Evolutionary conservation across 1,140 invertebrate species (phyloP).

Genomic region (Penaeus vannamei): DNA sequence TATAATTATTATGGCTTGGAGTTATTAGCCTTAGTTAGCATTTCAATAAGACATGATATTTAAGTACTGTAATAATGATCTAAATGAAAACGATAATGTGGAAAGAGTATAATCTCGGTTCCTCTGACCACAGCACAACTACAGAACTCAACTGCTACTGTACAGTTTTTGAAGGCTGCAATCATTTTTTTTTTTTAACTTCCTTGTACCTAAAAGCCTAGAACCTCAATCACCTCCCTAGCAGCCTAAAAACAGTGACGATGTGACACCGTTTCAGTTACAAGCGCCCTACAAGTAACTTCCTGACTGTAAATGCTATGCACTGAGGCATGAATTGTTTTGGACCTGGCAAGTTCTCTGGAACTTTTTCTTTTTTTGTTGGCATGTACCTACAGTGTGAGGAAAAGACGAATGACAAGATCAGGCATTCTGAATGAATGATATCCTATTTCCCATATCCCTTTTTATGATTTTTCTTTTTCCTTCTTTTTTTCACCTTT

Average conservation of each 20-base stretch:
- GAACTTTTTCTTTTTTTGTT: background rate
- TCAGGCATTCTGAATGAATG: background rate
- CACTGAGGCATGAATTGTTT: background rate
- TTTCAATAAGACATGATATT: too few relatives aligned
- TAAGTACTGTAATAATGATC: too few relatives aligned
- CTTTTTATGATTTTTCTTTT: background rate
- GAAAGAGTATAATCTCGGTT: too few relatives aligned
- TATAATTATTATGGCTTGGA: too few relatives aligned
- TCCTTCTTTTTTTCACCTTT: constrained; percentile 6
- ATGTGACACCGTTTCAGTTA: background rate
- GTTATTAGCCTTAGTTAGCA: too few relatives aligned
- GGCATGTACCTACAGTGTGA: constrained; percentile 19
- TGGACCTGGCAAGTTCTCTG: background rate
- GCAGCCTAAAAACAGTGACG: constrained; percentile 27
- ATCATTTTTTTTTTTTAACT: background rate
- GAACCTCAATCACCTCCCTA: constrained; percentile 24
- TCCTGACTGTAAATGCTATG: constrained; percentile 31
- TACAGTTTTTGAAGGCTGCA: constrained; percentile 9
- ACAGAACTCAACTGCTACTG: background rate
- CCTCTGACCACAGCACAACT: background rate
- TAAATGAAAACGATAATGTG: too few relatives aligned
- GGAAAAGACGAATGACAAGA: constrained; percentile 38
- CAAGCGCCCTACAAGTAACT: constrained; percentile 22
- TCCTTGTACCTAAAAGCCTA: background rate
- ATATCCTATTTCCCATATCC: too few relatives aligned